phyloP scores from a whole-genome alignment of 2,888 invertebrate species.

The Dysmachus trigonus region DNA sequence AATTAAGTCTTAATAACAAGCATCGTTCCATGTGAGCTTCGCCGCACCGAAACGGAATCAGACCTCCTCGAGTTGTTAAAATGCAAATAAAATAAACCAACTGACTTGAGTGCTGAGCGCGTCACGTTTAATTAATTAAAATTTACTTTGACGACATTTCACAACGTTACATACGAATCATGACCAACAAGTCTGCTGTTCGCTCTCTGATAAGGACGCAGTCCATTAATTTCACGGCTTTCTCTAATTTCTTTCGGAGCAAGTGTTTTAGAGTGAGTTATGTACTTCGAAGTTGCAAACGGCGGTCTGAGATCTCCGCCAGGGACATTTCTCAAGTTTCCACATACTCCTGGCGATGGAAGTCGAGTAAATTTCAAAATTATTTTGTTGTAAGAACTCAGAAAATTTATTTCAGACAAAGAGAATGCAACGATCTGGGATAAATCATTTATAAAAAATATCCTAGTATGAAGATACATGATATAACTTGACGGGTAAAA shows the following conservation, averaged over 20 bases:
- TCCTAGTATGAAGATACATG: background rate
- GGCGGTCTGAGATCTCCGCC: background rate
- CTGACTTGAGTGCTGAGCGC: background rate
- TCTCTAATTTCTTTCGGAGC: constrained; percentile 8
- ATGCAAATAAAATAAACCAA: constrained; percentile 18
- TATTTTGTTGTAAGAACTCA: background rate
- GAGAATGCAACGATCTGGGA: background rate
- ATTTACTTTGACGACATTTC: constrained; percentile 5
- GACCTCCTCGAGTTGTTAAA: background rate
- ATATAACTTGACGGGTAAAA: no score
- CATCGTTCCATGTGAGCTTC: background rate
- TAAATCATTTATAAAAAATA: background rate
- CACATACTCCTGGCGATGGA: background rate
- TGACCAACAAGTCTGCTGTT: background rate
- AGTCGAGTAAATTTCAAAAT: background rate
- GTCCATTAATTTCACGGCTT: constrained; percentile 10
- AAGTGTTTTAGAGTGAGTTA: background rate
- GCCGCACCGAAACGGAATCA: background rate
- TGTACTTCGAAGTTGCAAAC: background rate
- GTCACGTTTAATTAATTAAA: constrained; percentile 27
- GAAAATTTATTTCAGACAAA: background rate
- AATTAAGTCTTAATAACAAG: background rate
- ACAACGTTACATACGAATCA: background rate
- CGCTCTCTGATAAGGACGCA: background rate
- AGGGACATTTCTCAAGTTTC: background rate